Percentiles rank a stretch among this genome's conserved stretches.
Conservation (phyloP, 2,888 invertebrate genomes). For the Ellobium chinense region DNA sequence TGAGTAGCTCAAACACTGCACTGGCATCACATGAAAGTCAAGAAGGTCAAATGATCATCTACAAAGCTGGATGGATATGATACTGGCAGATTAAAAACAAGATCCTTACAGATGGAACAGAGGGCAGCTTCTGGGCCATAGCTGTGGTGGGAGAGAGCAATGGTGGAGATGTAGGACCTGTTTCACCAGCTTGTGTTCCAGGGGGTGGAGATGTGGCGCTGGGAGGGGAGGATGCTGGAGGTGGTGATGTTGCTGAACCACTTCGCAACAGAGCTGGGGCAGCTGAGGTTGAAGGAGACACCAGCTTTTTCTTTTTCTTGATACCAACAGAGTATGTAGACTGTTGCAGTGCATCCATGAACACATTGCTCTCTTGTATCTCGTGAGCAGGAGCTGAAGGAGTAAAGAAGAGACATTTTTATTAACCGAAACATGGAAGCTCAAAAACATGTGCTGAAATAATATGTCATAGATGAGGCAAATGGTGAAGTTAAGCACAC, state of each 20-base stretch:
- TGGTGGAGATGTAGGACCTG: constrained; percentile 62
- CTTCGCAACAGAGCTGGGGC: constrained; percentile 30
- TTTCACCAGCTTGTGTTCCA: constrained; percentile 86
- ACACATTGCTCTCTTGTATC: constrained; percentile 93
- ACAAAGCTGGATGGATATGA: too few relatives aligned
- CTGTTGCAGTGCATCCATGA: constrained; percentile 91
- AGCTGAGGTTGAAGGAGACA: constrained; percentile 34
- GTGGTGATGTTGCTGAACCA: constrained; percentile 21
- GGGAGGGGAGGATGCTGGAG: constrained; percentile 36
- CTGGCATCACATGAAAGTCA: too few relatives aligned
- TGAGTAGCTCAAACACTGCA: too few relatives aligned
- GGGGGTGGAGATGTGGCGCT: constrained; percentile 75
- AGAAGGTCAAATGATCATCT: too few relatives aligned
- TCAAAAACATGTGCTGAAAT: too few relatives aligned
- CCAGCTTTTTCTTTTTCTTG: constrained; percentile 83
- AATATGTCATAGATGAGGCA: neutral
- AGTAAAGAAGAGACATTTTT: neutral
- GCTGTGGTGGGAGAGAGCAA: constrained; percentile 65
- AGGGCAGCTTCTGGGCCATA: constrained; percentile 66
- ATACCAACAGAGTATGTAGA: constrained; percentile 80
- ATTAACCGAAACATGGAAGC: neutral
- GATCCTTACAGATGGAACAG: constrained; percentile 66
- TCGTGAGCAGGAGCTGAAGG: constrained; percentile 59
- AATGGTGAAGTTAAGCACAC: neutral
- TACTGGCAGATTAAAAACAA: neutral